Conservation (phyloP, 2,113 vertebrate genomes). For the Genyomyrus donnyi region DNA sequence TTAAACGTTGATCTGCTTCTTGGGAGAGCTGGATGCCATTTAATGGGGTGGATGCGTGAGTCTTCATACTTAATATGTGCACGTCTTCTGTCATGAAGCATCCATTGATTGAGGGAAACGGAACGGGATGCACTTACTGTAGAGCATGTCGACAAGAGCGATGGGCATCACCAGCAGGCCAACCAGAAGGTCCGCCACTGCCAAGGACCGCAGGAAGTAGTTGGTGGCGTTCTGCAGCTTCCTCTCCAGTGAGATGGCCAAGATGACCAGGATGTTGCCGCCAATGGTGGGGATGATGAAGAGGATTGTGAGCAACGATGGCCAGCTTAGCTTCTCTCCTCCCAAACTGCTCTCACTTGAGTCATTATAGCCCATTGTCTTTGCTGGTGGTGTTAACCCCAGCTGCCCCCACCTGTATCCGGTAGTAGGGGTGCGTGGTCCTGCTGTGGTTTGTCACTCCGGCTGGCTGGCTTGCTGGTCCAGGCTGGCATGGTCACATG, state of each 20-base stretch:
- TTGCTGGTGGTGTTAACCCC: constrained; percentile 16
- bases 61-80: not conserved
- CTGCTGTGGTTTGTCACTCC: constrained; percentile 49
- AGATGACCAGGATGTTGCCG: constrained; percentile 92
- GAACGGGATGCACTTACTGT: constrained; percentile 60
- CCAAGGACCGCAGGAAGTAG: constrained; percentile 93
- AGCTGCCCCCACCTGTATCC: constrained; percentile 28
- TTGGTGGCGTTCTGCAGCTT: constrained; percentile 95
- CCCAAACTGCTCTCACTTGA: constrained; percentile 5
- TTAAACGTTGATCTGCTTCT: not conserved
- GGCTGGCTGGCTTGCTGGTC: constrained; percentile 35
- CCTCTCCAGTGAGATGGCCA: constrained; percentile 87
- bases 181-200: constrained; percentile 87
- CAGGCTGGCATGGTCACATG: constrained; percentile 73
- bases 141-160: constrained; percentile 82
- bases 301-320: constrained; percentile 75
- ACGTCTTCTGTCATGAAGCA: not conserved
- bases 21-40: not conserved
- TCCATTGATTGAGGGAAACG: not conserved
- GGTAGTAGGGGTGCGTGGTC: not conserved
- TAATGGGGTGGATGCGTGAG: not conserved
- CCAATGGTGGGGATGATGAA: constrained; percentile 91
- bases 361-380: constrained; percentile 26
- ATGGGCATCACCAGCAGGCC: constrained; percentile 95
- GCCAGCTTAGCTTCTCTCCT: constrained; percentile 63